These are phyloP conservation scores for Metacarcinus magister DNA, from an alignment of 2,888 invertebrate genomes.

Conservation along the genomic window DNA sequence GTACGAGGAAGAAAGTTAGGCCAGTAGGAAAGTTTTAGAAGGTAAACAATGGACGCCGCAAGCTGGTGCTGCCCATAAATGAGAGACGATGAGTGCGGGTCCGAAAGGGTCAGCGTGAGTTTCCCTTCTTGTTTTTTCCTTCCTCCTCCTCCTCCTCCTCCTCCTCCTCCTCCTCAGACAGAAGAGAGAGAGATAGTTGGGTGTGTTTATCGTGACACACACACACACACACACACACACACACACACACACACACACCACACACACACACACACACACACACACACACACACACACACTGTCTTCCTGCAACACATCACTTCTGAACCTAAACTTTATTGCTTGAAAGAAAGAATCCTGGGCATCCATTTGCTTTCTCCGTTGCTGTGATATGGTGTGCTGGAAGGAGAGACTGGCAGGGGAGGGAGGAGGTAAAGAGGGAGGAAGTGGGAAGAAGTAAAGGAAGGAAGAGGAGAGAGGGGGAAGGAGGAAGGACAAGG, in stretches of 20 bases:
- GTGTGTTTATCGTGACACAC: no score
- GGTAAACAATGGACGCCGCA: slow-evolving; percentile 35
- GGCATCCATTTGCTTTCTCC: neutral
- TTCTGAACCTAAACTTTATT: slow-evolving; percentile 41
- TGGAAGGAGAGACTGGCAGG: neutral
- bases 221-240: neutral
- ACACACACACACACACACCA: neutral
- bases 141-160: neutral
- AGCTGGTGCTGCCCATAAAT: neutral
- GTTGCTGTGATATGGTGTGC: neutral
- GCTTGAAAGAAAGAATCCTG: neutral
- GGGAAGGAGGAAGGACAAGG: slow-evolving; percentile 13
- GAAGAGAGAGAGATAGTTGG: no score
- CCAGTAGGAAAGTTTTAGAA: slow-evolving; percentile 12
- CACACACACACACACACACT: neutral
- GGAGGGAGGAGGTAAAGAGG: neutral
- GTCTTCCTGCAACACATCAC: neutral
- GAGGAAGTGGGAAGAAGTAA: neutral
- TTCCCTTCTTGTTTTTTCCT: neutral
- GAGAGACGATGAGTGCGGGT: neutral
- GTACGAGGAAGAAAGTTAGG: slow-evolving; percentile 34
- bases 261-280: slow-evolving; percentile 21
- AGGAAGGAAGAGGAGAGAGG: neutral
- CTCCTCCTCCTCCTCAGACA: neutral
- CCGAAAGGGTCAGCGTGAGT: neutral